Conservation (phyloP, 1,140 invertebrate species). For the Drosophila orena region DNA sequence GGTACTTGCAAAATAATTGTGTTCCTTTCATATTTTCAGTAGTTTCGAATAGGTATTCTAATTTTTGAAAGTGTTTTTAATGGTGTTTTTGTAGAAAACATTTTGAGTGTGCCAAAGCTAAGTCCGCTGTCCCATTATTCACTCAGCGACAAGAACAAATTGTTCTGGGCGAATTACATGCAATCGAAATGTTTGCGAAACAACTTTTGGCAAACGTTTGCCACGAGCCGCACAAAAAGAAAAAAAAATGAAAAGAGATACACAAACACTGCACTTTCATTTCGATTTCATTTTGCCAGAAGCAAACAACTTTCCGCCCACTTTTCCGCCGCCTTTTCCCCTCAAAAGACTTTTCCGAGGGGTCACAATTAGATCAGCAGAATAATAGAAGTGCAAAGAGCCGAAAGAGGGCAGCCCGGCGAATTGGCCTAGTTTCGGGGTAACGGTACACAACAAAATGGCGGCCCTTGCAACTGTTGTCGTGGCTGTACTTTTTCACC, state of each 20-base stretch:
- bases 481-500: conserved; percentile 80
- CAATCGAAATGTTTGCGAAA: conserved; percentile 68
- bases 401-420: conserved; percentile 59
- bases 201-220: conserved; percentile 62
- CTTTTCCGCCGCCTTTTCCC: background rate
- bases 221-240: conserved; percentile 63
- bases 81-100: background rate
- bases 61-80: too few species aligned
- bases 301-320: conserved; percentile 24
- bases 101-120: background rate
- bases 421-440: conserved; percentile 77
- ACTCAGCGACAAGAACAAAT: conserved; percentile 24
- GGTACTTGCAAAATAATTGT: too few species aligned
- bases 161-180: conserved; percentile 16
- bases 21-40: too few species aligned
- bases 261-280: conserved; percentile 22
- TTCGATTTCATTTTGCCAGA: conserved; percentile 67
- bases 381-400: conserved; percentile 5
- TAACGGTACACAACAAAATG: conserved; percentile 67
- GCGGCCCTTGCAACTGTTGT: conserved; percentile 79
- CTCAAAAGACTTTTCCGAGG: conserved; percentile 24
- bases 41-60: too few species aligned
- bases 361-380: conserved; percentile 45
- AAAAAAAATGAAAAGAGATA: conserved; percentile 5
- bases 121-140: background rate